These are phyloP conservation scores for Oreochromis niloticus DNA, from an alignment of 2,113 vertebrate species.

Conservation along the genomic window DNA sequence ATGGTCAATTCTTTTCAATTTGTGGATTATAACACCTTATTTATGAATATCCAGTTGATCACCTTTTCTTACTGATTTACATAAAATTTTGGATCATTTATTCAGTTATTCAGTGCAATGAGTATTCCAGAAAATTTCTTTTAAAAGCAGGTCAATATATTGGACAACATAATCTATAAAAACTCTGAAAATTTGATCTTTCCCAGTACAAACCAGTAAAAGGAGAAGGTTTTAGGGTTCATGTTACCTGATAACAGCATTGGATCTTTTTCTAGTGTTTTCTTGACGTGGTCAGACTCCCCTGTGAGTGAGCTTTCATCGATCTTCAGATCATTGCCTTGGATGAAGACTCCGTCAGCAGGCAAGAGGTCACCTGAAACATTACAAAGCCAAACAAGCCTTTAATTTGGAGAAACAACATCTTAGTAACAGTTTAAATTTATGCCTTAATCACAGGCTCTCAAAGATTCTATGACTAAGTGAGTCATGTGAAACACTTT, in stretches of 20 bases:
- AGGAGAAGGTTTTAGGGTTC: not conserved
- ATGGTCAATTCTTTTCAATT: not conserved
- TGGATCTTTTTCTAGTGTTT: slow-evolving; percentile 88
- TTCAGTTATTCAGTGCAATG: not conserved
- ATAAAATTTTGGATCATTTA: not conserved
- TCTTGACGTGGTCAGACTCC: slow-evolving; percentile 98
- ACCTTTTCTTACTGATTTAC: not conserved
- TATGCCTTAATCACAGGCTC: not conserved
- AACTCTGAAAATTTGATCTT: not conserved
- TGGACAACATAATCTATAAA: not conserved
- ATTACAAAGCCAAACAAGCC: not conserved
- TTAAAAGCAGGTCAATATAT: not conserved
- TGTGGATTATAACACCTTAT: not conserved
- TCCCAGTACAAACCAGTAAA: not conserved
- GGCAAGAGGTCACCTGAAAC: slow-evolving; percentile 92
- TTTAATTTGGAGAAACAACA: not conserved
- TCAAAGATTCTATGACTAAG: not conserved
- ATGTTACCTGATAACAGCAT: slow-evolving; percentile 91
- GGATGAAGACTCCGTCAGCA: slow-evolving; percentile 92
- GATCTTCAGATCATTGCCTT: slow-evolving; percentile 97
- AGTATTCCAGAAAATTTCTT: not conserved
- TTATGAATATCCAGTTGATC: not conserved
- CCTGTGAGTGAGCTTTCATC: slow-evolving; percentile 98
- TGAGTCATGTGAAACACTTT: not conserved
- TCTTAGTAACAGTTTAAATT: not conserved